Evolutionary conservation across 2,797 vertebrate genomes (phyloP).

Genomic region (Pipistrellus kuhlii): DNA sequence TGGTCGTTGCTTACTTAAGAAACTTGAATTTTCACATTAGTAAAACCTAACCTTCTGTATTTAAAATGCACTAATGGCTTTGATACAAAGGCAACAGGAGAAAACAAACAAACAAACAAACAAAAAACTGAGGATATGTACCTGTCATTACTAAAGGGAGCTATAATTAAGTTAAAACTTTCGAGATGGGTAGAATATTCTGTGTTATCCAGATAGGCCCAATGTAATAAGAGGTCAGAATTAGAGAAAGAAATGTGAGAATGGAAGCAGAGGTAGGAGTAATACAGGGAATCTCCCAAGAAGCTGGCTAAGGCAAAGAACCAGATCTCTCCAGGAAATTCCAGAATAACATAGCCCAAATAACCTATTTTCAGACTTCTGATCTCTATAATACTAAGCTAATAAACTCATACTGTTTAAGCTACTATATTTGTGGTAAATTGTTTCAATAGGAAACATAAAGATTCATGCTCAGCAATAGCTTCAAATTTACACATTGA

Average conservation of each 20-base stretch:
- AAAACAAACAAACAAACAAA: not conserved
- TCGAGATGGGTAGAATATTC: not conserved
- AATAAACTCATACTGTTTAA: not conserved
- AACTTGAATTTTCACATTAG: not conserved
- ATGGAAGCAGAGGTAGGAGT: not conserved
- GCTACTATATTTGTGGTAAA: not conserved
- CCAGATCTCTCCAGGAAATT: not conserved
- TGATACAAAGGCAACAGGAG: not conserved
- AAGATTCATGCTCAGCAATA: not conserved
- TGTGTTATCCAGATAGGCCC: not conserved
- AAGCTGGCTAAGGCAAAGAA: not conserved
- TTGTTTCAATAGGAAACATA: not conserved
- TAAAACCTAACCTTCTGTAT: not conserved
- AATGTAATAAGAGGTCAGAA: not conserved
- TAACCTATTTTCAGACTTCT: not conserved
- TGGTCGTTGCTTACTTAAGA: not conserved
- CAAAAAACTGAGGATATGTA: not conserved
- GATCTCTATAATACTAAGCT: not conserved
- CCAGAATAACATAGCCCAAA: not conserved
- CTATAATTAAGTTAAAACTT: not conserved
- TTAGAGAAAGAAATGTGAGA: not conserved
- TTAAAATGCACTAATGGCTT: not conserved
- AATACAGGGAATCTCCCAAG: not conserved
- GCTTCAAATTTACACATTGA: not conserved
- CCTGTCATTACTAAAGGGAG: not conserved